A percentile compares a stretch with the other conserved stretches of the same genome.
These are phyloP conservation scores for Sesamia inferens DNA, from an alignment of 2,888 invertebrate genomes.

Conservation along the genomic window DNA sequence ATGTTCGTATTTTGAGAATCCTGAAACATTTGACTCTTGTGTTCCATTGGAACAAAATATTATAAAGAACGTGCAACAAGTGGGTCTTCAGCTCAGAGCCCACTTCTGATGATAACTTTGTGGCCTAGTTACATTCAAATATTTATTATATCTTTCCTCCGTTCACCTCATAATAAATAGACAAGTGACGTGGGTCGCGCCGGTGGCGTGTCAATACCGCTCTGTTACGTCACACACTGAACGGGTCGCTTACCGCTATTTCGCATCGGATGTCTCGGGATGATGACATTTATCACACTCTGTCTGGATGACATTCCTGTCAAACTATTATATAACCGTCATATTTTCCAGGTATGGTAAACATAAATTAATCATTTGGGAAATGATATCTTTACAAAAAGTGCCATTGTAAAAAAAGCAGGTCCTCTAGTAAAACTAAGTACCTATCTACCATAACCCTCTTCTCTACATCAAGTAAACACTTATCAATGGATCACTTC, in stretches of 20 bases:
- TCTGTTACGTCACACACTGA: not conserved
- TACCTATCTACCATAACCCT: too few relatives aligned
- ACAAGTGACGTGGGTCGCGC: too few relatives aligned
- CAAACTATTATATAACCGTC: not conserved
- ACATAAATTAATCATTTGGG: too few relatives aligned
- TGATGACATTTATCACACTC: slow-evolving; percentile 30
- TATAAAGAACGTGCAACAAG: not conserved
- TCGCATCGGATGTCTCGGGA: slow-evolving; percentile 43
- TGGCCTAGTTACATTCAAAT: not conserved
- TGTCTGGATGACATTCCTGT: not conserved
- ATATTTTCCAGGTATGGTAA: not conserved
- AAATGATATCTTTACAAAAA: not conserved
- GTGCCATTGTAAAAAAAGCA: not conserved
- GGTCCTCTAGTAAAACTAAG: not conserved
- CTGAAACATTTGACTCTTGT: too few relatives aligned
- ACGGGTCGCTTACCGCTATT: slow-evolving; percentile 44
- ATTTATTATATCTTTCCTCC: not conserved
- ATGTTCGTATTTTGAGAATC: not conserved
- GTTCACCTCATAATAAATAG: too few relatives aligned
- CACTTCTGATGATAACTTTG: not conserved
- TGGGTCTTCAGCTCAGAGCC: not conserved
- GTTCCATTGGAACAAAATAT: too few relatives aligned
- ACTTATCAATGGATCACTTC: too few relatives aligned
- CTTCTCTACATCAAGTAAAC: too few relatives aligned
- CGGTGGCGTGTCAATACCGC: too few relatives aligned